Conservation (phyloP, 2,797 vertebrate genomes). For the Tauraco hartlaubi region DNA sequence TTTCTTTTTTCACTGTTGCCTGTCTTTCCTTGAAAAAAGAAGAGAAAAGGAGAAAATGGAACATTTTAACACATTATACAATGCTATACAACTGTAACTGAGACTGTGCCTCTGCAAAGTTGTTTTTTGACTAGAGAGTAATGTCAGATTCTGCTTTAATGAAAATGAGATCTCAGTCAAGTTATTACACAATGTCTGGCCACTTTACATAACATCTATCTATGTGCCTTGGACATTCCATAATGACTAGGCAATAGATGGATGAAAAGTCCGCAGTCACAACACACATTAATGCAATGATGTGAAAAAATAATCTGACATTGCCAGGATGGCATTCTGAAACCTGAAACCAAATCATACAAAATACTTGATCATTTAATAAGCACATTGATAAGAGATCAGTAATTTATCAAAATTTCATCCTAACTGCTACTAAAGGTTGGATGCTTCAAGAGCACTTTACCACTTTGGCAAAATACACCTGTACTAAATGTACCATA, state of each 20-base stretch:
- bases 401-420: background rate
- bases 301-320: conserved; percentile 50
- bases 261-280: conserved; percentile 59
- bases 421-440: background rate
- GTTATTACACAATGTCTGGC: conserved; percentile 32
- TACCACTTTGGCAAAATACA: background rate
- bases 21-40: conserved; percentile 86
- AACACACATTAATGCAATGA: conserved; percentile 61
- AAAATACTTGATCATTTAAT: background rate
- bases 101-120: background rate
- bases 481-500: background rate
- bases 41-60: background rate
- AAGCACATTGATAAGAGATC: background rate
- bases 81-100: background rate
- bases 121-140: background rate
- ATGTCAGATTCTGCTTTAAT: conserved; percentile 9
- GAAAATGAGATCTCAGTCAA: conserved; percentile 55
- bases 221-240: conserved; percentile 55
- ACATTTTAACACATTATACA: background rate
- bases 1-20: conserved; percentile 90
- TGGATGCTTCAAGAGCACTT: background rate
- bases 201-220: conserved; percentile 57
- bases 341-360: conserved; percentile 7
- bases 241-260: conserved; percentile 49
- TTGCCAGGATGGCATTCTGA: background rate